Conservation (phyloP, 1,140 invertebrate species). For the Drosophila arizonae region DNA sequence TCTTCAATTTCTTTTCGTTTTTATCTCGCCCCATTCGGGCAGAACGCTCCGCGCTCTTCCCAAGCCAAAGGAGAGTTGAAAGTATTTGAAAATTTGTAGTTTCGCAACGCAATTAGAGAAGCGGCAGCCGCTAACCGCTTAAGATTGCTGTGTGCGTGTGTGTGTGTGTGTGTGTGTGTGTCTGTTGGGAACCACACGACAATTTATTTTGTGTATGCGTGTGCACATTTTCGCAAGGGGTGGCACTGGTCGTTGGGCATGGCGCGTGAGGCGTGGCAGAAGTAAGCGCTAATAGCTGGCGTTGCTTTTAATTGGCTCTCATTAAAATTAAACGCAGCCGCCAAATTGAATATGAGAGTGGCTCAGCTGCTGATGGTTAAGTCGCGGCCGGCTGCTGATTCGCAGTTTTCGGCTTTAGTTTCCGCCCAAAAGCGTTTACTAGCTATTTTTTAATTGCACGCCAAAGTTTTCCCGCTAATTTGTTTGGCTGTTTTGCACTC, state of each 20-base stretch:
- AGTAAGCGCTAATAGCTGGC: conserved; percentile 39
- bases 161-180: conserved; percentile 1
- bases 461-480: conserved; percentile 75
- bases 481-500: conserved; percentile 65
- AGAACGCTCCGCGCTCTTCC: neutral
- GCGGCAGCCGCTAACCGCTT: conserved; percentile 49
- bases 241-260: no score
- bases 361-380: conserved; percentile 14
- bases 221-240: conserved; percentile 47
- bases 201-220: conserved; percentile 75
- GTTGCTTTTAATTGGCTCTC: conserved; percentile 73
- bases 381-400: neutral
- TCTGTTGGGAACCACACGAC: conserved; percentile 51
- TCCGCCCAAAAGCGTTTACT: conserved; percentile 45
- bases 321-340: conserved; percentile 74
- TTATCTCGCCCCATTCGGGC: neutral
- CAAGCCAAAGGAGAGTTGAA: conserved; percentile 27
- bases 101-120: conserved; percentile 59
- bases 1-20: neutral
- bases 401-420: conserved; percentile 14
- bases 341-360: conserved; percentile 72
- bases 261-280: neutral
- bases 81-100: conserved; percentile 57
- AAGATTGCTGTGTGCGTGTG: conserved; percentile 37
- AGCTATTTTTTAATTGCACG: conserved; percentile 73